Evolutionary conservation across 2,797 vertebrate species (phyloP).

Genomic region (Pempheris klunzingeri): DNA sequence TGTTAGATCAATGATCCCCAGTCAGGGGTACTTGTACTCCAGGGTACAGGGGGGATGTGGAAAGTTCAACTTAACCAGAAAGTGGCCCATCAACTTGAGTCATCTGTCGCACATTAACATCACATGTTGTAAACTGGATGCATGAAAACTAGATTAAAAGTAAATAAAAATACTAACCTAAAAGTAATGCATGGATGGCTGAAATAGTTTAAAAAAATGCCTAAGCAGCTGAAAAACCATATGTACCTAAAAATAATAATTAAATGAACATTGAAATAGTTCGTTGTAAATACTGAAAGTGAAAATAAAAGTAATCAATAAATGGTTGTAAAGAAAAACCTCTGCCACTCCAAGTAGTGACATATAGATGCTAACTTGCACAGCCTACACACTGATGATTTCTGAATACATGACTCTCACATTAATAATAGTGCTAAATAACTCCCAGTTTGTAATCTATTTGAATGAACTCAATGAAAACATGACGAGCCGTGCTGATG

Average conservation of each 20-base stretch:
- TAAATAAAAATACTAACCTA: no score
- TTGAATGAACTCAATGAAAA: neutral
- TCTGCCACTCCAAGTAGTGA: neutral
- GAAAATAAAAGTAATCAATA: neutral
- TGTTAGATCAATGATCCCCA: neutral
- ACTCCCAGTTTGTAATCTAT: neutral
- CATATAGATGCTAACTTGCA: neutral
- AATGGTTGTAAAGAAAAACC: neutral
- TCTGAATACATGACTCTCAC: no score
- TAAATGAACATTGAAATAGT: no score
- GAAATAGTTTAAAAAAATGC: neutral
- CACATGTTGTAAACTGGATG: neutral
- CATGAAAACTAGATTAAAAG: constrained; percentile 9
- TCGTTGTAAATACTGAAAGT: no score
- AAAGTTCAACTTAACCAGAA: neutral
- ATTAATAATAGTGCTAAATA: neutral
- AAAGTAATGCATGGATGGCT: neutral
- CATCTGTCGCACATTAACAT: neutral
- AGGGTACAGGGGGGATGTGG: neutral
- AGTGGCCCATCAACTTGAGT: neutral
- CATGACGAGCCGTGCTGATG: neutral
- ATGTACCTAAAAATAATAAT: no score
- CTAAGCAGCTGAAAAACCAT: no score
- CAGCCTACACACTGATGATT: neutral
- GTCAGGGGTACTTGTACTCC: neutral